A percentile compares a stretch with the other conserved stretches of the same genome.
These are phyloP conservation scores for Metopolophium dirhodum DNA, from an alignment of 1,140 invertebrate genomes.

Conservation along the genomic window DNA sequence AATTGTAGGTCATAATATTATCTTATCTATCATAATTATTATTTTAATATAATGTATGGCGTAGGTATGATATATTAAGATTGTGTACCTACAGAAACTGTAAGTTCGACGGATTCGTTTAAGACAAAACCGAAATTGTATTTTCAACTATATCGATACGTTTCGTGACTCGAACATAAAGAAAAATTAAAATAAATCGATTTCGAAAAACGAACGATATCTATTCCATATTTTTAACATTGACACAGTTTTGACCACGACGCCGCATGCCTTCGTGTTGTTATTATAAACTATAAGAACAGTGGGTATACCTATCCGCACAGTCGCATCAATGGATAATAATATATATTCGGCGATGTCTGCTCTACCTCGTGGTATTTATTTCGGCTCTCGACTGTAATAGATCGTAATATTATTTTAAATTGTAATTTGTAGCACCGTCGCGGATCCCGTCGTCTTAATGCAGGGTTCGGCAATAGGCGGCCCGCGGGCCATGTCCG, in stretches of 20 bases:
- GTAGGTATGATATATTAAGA: neutral
- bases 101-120: neutral
- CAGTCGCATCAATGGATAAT: neutral
- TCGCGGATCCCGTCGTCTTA: neutral
- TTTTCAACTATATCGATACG: neutral
- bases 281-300: neutral
- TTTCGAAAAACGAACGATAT: neutral
- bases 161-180: neutral
- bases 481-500: no score
- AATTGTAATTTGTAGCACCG: no score
- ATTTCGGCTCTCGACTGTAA: neutral
- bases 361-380: neutral
- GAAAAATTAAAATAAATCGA: neutral
- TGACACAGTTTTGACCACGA: neutral
- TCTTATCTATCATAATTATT: neutral
- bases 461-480: no score
- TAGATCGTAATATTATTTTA: neutral
- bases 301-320: neutral
- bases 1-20: neutral
- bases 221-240: neutral
- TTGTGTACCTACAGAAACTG: neutral
- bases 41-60: neutral
- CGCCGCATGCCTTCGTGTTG: neutral
- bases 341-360: neutral
- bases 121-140: neutral